Base-by-base conservation (phyloP, 2,888 invertebrate genomes). In the Lysandra coridon region DNA sequence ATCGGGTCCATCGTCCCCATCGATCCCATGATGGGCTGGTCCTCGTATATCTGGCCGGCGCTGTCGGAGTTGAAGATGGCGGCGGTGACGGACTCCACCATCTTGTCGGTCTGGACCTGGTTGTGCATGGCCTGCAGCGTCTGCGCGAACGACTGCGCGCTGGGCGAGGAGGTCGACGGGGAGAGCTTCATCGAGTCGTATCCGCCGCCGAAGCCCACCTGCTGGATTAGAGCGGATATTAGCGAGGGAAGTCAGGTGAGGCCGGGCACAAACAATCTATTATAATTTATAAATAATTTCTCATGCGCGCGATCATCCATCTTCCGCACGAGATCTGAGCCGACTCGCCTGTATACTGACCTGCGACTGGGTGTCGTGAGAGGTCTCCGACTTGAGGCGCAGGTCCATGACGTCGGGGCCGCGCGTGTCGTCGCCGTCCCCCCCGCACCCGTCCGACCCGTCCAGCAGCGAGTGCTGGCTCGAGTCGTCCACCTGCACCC, bases 341-440 rank as follows among this genome's bases (percentile, higher is more conserved):
- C 10, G 33, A 74, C 60, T 17, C 44, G 49, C 12, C 57, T 44
- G n/a, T 57, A 12, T 62, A 80, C 83, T 78, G 74, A 92, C 92
- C 88, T 90, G 89, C 79, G 85, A 83, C 80, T 87, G 85, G 2
- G 85, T 83, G 85, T 87, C 94, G 83, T 87, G 85, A 79, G 85
- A 82, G 80, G 92, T 90, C 87, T 96, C 95, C 73, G 96, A 94
- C 86, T 97, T 97, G 92, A 96, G 96, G 37, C 96, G 91, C 74
- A 97, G 93, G 90, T 97, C 97, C 80, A 97, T 96, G n/a, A 95
- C 96, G 76, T 92, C 92, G 23, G 87, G 40, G 73, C 60, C 81
- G 79, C 89, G 85, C 79, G 79, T 80, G 80, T 84, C 84, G 79
- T 88, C 86, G 69, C 87, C 84, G 4, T 87, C 89, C 76, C 90